These are phyloP conservation scores for Bostrychus sinensis DNA, from an alignment of 2,113 vertebrate genomes.

Conservation along the genomic window DNA sequence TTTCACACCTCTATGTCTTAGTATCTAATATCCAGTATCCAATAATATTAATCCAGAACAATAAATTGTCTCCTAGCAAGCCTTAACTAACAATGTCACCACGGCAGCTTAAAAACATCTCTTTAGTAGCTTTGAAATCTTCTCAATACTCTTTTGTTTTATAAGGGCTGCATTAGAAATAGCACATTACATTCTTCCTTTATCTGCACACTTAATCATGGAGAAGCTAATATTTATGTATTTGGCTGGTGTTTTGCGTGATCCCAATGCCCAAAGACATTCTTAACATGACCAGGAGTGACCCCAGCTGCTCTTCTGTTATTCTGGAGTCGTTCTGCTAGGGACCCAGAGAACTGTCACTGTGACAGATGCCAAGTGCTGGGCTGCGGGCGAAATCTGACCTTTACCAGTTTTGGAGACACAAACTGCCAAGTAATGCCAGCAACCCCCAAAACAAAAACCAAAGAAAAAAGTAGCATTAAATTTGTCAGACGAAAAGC, in stretches of 20 bases:
- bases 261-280: constrained; percentile 86
- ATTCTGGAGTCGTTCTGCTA: constrained; percentile 83
- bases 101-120: constrained; percentile 71
- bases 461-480: constrained; percentile 58
- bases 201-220: constrained; percentile 49
- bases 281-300: constrained; percentile 86
- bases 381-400: constrained; percentile 84
- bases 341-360: constrained; percentile 87
- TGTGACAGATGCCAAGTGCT: constrained; percentile 91
- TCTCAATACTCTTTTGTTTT: constrained; percentile 24
- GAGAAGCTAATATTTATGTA: constrained; percentile 84
- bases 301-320: constrained; percentile 84
- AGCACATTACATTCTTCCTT: constrained; percentile 77
- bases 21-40: constrained; percentile 85
- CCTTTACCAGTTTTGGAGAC: constrained; percentile 85
- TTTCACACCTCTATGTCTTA: constrained; percentile 85
- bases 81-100: constrained; percentile 68
- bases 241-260: constrained; percentile 84
- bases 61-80: constrained; percentile 70
- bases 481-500: constrained; percentile 64
- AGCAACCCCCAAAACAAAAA: constrained; percentile 58
- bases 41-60: constrained; percentile 79
- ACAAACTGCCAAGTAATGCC: constrained; percentile 75
- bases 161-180: constrained; percentile 64
- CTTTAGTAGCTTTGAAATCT: constrained; percentile 9